Conservation (phyloP, 2,888 invertebrate species). For the Eurytoma adleriae region DNA sequence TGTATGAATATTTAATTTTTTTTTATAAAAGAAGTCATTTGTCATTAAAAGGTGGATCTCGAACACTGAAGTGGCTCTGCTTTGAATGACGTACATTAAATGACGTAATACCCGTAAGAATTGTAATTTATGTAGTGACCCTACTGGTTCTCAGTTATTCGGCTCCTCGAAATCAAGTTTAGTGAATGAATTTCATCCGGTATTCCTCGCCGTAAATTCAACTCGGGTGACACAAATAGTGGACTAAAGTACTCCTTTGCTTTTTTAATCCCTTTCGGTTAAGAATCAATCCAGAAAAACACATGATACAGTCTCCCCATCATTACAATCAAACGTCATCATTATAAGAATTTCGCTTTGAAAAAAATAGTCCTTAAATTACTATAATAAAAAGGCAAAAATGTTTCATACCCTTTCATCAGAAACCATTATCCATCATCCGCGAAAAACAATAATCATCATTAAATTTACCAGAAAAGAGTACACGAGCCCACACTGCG, state of each 20-base stretch:
- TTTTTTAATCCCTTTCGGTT: no score
- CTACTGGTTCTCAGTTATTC: conserved; percentile 54
- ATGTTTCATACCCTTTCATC: no score
- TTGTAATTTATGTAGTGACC: conserved; percentile 53
- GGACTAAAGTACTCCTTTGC: no score
- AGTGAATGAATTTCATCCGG: neutral
- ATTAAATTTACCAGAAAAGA: neutral
- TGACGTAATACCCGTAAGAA: conserved; percentile 39
- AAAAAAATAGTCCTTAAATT: neutral
- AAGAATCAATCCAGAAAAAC: no score
- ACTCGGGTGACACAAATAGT: no score
- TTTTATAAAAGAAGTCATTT: neutral
- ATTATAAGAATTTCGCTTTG: neutral
- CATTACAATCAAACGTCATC: no score
- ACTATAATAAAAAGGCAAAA: no score
- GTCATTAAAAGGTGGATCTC: neutral
- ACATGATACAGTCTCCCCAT: no score
- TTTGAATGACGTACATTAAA: conserved; percentile 16
- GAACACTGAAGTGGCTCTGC: neutral
- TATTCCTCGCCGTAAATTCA: neutral
- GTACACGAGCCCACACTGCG: neutral
- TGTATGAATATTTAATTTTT: neutral
- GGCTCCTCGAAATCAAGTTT: conserved; percentile 19
- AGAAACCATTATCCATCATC: no score
- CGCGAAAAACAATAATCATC: no score